Conservation (phyloP, 2,113 vertebrate species). For the Neolamprologus modestus region DNA sequence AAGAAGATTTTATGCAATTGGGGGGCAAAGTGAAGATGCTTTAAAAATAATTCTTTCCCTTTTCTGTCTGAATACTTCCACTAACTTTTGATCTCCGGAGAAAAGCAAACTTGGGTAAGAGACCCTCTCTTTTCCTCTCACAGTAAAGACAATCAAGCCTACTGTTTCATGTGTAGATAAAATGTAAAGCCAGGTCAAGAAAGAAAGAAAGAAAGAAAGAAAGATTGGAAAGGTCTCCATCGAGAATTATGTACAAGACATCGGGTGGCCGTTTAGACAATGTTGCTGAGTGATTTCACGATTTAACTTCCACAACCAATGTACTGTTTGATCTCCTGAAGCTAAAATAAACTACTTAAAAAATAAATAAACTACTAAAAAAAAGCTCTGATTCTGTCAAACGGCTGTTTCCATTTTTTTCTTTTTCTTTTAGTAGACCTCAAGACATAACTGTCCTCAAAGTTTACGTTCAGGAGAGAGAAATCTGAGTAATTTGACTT, state of each 20-base stretch:
- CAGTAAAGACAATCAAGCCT: background rate
- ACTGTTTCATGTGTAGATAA: background rate
- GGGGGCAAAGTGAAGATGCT: background rate
- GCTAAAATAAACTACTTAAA: background rate
- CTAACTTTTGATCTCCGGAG: constrained; percentile 3
- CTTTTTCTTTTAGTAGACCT: background rate
- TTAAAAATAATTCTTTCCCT: background rate
- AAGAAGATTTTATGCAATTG: background rate
- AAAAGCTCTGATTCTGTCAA: background rate
- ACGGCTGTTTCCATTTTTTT: background rate
- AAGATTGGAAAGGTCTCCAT: background rate
- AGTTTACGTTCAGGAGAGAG: background rate
- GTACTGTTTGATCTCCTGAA: background rate
- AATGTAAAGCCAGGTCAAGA: background rate
- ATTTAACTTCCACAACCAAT: background rate
- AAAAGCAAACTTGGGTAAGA: constrained; percentile 38
- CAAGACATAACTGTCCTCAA: background rate
- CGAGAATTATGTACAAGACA: background rate
- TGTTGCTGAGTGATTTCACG: background rate
- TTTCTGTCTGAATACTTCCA: background rate
- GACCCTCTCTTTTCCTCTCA: background rate
- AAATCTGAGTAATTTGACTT: background rate
- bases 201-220: background rate
- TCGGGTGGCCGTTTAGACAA: background rate
- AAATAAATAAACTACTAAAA: background rate